Percentiles rank a stretch among this genome's conserved stretches.
These are phyloP conservation scores for Xestia ashworthii DNA, from an alignment of 2,888 invertebrate genomes.

Conservation along the genomic window DNA sequence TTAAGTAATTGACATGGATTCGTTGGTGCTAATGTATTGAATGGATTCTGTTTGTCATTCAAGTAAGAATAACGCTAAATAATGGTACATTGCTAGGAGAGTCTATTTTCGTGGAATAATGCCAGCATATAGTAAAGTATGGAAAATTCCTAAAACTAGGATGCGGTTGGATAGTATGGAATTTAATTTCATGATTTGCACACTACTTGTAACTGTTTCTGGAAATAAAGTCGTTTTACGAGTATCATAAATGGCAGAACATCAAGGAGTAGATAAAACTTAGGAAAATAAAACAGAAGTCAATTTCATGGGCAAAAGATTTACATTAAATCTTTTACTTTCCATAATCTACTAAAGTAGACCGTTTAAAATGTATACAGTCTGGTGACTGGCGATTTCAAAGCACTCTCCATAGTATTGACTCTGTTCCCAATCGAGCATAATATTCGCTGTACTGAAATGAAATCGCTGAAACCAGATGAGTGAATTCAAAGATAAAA, in stretches of 20 bases:
- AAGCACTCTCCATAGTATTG: background rate
- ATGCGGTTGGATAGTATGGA: background rate
- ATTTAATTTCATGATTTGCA: background rate
- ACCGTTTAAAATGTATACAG: background rate
- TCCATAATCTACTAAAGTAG: too few relatives aligned
- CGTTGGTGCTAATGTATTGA: constrained; percentile 7
- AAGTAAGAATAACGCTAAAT: background rate
- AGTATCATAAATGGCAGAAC: too few relatives aligned
- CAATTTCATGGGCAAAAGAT: background rate
- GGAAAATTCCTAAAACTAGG: background rate
- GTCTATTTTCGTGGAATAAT: constrained; percentile 8
- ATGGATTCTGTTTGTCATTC: constrained; percentile 23
- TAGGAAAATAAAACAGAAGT: background rate
- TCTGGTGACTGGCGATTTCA: background rate
- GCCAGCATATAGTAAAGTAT: background rate
- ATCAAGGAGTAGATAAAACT: background rate
- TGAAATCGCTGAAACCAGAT: background rate
- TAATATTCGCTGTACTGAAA: background rate
- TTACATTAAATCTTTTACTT: background rate
- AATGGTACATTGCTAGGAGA: background rate
- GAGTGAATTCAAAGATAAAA: background rate
- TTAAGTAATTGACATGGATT: constrained; percentile 30
- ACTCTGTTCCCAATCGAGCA: background rate
- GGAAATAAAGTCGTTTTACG: too few relatives aligned
- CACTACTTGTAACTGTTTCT: too few relatives aligned